Percentiles rank a stretch among this genome's conserved stretches.
phyloP scores from a whole-genome alignment of 1,140 invertebrate genomes.

The Homalodisca vitripennis region DNA sequence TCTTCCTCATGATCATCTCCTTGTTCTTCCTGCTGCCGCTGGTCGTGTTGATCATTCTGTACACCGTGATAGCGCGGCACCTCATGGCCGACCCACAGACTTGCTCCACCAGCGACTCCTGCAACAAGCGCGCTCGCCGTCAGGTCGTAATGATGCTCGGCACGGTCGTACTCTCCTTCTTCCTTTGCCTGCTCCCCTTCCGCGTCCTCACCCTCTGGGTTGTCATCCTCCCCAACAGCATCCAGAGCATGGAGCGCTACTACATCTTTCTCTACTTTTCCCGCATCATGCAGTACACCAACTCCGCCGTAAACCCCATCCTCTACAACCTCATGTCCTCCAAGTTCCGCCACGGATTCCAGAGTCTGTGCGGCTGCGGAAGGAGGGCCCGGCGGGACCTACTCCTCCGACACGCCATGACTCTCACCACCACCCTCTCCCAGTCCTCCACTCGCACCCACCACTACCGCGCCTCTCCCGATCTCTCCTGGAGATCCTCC shows the following conservation, averaged over 20 bases:
- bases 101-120: conserved; percentile 59
- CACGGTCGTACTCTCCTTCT: conserved; percentile 81
- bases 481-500: conserved; percentile 36
- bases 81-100: conserved; percentile 63
- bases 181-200: conserved; percentile 83
- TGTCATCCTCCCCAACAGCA: conserved; percentile 60
- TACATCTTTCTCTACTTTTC: conserved; percentile 79
- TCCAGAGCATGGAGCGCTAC: conserved; percentile 65
- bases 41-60: conserved; percentile 70
- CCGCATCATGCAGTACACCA: conserved; percentile 82
- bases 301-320: conserved; percentile 81
- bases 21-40: conserved; percentile 77
- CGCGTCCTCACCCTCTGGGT: conserved; percentile 80
- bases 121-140: conserved; percentile 54
- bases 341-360: conserved; percentile 77
- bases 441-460: conserved; percentile 34
- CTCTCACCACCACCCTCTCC: conserved; percentile 40
- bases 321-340: conserved; percentile 83
- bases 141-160: conserved; percentile 81
- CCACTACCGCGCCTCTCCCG: conserved; percentile 32
- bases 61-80: conserved; percentile 72
- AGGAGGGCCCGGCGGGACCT: conserved; percentile 30
- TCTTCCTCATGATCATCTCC: conserved; percentile 69
- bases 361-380: conserved; percentile 57
- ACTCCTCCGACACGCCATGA: conserved; percentile 37